Base-by-base conservation (phyloP, 2,888 invertebrate genomes). In the Eucera pruinosa region DNA sequence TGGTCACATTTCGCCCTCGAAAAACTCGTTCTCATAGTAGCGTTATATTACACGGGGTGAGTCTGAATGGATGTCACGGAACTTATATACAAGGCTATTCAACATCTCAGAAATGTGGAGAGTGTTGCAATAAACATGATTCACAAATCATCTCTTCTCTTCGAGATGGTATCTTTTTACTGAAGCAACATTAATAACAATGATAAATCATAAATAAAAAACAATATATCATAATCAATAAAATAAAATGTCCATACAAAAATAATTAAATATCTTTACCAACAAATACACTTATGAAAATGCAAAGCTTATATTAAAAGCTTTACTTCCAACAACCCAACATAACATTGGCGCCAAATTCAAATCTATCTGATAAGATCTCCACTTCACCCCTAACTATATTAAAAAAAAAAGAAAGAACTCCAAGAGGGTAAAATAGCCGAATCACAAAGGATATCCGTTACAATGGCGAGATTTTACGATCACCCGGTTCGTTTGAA, bases 401-500 rank as follows among this genome's bases (percentile, higher is more conserved):
- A 15, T n/a, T 25, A 11, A 11, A 18, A 25, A 15, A 5, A 36
- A 36, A 33, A n/a, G n/a, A 27, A 25, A n/a, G 27, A 25, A 33
- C 5, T 1, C 15, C 18, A 27, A 50, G n/a, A 1, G 15, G 23
- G 2, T 15, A 30, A 9, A 15, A 5, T 18, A 33, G 27, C 0
- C 3, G 9, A 47, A 39, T 41, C 27, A 9, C 65, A 23, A 65
- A 39, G 70, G 39, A 36, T 48, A 48, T 23, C 25, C 13, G 47
- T 50, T 2, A 20, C 57, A 39, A 50, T 23, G 57, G 41, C 36
- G 23, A 48, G 43, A 47, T 43, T 52, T 62, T 74, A 73, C 62
- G 71, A 57, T 43, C 57, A 4, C 36, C 9, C 18, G 45, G 23
- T 39, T 52, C 52, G 64, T 74, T 74, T 72, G 64, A 74, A 64